A percentile compares a stretch with the other conserved stretches of the same genome.
These are phyloP conservation scores for Mactra quadrangularis DNA, from an alignment of 1,140 invertebrate species.

Conservation along the genomic window DNA sequence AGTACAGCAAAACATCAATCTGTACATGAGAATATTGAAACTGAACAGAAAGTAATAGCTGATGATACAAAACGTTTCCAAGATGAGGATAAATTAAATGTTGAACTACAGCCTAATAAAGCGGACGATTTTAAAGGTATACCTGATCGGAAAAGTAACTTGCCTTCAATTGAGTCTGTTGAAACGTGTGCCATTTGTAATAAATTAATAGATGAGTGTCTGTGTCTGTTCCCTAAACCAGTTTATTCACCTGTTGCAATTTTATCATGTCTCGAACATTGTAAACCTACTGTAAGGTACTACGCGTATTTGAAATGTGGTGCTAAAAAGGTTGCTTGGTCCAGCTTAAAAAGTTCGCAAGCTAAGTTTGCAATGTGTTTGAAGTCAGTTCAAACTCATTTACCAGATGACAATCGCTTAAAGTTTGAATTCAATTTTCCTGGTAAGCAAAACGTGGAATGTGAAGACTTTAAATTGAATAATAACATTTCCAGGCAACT, in stretches of 20 bases:
- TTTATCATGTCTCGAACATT: background rate
- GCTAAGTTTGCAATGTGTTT: conserved; percentile 1
- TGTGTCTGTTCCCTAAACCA: conserved; percentile 6
- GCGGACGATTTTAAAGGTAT: background rate
- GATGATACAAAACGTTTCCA: background rate
- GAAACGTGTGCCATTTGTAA: conserved; percentile 36
- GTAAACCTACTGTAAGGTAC: conserved; percentile 1
- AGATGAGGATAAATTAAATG: background rate
- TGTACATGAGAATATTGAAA: no score
- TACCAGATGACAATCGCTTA: conserved; percentile 14
- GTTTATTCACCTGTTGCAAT: background rate
- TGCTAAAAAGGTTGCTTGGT: conserved; percentile 38
- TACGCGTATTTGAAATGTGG: conserved; percentile 4
- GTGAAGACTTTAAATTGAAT: no score
- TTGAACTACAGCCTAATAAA: background rate
- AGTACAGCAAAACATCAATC: background rate
- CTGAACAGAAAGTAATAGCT: background rate
- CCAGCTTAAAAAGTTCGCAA: conserved; percentile 32
- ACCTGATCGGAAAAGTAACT: background rate
- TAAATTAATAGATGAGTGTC: conserved; percentile 10
- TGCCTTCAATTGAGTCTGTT: background rate
- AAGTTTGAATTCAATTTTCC: conserved; percentile 7
- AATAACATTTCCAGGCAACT: no score
- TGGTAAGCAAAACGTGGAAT: background rate
- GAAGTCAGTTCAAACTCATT: background rate